Base-by-base conservation (phyloP, 2,888 invertebrate genomes). In the Drosophila kokeensis region DNA sequence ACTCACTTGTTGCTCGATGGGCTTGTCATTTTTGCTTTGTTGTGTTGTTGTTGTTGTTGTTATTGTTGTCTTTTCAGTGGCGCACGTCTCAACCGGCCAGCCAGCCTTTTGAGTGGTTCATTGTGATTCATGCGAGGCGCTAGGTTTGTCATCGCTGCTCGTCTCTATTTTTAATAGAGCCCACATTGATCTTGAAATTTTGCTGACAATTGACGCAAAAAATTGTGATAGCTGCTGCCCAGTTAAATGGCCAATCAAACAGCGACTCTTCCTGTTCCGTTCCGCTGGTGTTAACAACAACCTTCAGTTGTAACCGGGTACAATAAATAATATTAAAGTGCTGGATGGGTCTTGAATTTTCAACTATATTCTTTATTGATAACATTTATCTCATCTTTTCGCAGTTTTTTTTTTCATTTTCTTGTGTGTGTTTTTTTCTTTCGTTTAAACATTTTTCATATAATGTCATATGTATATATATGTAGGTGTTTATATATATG, bases 361-460 rank as follows among this genome's bases (percentile, higher is more conserved):
- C 91, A 89, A 89, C 89, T 89, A 91, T 89, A 89, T 82, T 90
- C 82, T 89, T 89, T 89, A 89, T 89, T 89, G 83, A 89, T 89
- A 89, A 89, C 89, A 89, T 83, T 91, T 87, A 73, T 83, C 76
- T 74, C 67, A 64, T 72, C 81, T 78, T 83, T 79, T 84, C 83
- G 91, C 89, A 78, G 69, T 79, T 71, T 74, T 76, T 71, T 74
- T 76, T 36, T 76, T 54, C 8, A 27, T 24, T 24, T 45, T 74
- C 27, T 36, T 54, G 29, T 42, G 74, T 76, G 52, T 72, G 21
- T 15, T 45, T 69, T 63, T 57, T 30, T 49, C 49, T 52, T 32
- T 69, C 29, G 61, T 64, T 82, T 72, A 87, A 90, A 85, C 87
- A 85, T 74, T 87, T 73, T 60, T 69, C 40, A 62, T 81, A 87